Evolutionary conservation across 2,113 vertebrate genomes (phyloP).

Genomic region (Trinectes maculatus): DNA sequence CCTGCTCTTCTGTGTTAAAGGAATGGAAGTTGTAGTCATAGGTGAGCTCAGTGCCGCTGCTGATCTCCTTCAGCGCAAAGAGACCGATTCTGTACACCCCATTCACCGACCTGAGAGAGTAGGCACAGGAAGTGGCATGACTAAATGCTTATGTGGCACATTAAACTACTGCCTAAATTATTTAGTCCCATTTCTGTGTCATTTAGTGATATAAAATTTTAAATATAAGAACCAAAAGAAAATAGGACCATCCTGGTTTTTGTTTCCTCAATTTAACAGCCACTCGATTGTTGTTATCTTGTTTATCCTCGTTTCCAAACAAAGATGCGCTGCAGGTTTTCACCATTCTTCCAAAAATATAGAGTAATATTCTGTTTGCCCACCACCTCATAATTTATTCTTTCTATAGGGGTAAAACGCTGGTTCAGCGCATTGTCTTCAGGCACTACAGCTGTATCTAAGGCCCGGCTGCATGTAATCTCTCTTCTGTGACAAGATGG

Average conservation of each 20-base stretch:
- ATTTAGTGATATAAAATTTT: too few relatives aligned
- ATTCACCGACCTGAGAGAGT: slow-evolving; percentile 90
- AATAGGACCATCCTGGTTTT: slow-evolving; percentile 19
- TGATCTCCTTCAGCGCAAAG: slow-evolving; percentile 95
- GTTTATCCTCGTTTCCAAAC: slow-evolving; percentile 13
- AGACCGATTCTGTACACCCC: slow-evolving; percentile 96
- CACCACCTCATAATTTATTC: slow-evolving; percentile 71
- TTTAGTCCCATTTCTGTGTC: too few relatives aligned
- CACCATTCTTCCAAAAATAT: slow-evolving; percentile 61
- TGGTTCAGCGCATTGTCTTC: slow-evolving; percentile 74
- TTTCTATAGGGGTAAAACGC: slow-evolving; percentile 64
- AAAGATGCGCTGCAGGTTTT: slow-evolving; percentile 35
- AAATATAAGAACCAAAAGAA: slow-evolving; percentile 17
- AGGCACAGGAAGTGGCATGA: neutral
- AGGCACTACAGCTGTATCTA: slow-evolving; percentile 75
- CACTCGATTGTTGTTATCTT: slow-evolving; percentile 24
- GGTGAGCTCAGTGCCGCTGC: slow-evolving; percentile 92
- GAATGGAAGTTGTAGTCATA: slow-evolving; percentile 99
- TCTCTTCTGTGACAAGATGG: slow-evolving; percentile 77
- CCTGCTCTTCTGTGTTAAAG: slow-evolving; percentile 98
- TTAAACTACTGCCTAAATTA: neutral
- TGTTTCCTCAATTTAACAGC: slow-evolving; percentile 22
- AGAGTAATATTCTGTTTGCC: slow-evolving; percentile 52
- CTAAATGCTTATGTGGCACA: neutral
- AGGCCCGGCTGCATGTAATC: slow-evolving; percentile 71